Conservation (phyloP, 2,113 vertebrate species). For the Perca fluviatilis region DNA sequence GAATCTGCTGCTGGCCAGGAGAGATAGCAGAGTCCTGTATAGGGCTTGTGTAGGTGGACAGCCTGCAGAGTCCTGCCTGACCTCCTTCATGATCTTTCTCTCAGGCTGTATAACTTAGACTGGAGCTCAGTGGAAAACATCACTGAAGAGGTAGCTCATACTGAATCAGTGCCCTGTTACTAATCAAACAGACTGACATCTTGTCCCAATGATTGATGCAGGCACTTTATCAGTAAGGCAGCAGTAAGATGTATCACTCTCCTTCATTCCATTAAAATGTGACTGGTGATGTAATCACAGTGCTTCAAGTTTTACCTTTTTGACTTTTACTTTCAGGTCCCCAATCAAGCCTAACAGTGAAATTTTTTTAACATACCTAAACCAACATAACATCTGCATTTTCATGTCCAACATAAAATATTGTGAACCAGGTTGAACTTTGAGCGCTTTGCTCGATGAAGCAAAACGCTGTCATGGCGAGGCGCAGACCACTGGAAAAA, state of each 20-base stretch:
- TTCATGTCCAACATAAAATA: not conserved
- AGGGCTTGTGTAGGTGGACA: constrained; percentile 61
- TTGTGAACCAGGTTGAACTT: not conserved
- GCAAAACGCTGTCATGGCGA: too few relatives aligned
- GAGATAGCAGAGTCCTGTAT: constrained; percentile 65
- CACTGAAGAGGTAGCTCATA: not conserved
- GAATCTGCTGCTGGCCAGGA: constrained; percentile 51
- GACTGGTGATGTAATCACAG: constrained; percentile 2
- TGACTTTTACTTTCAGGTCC: constrained; percentile 7
- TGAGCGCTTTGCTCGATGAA: too few relatives aligned
- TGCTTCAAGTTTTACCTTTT: not conserved
- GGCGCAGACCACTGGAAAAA: too few relatives aligned
- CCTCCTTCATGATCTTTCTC: constrained; percentile 39
- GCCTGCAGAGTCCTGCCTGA: constrained; percentile 45
- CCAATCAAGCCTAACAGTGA: not conserved
- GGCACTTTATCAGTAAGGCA: not conserved
- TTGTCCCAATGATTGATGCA: constrained; percentile 9
- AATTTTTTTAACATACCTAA: not conserved
- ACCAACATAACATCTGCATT: not conserved
- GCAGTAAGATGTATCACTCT: not conserved
- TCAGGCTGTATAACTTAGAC: constrained; percentile 30
- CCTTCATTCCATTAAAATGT: not conserved
- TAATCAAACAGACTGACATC: constrained; percentile 35
- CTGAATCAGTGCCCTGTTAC: not conserved
- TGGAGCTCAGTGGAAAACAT: constrained; percentile 17